These are phyloP conservation scores for Embidobia sp. DNA, from an alignment of 2,888 invertebrate species.

Conservation along the genomic window DNA sequence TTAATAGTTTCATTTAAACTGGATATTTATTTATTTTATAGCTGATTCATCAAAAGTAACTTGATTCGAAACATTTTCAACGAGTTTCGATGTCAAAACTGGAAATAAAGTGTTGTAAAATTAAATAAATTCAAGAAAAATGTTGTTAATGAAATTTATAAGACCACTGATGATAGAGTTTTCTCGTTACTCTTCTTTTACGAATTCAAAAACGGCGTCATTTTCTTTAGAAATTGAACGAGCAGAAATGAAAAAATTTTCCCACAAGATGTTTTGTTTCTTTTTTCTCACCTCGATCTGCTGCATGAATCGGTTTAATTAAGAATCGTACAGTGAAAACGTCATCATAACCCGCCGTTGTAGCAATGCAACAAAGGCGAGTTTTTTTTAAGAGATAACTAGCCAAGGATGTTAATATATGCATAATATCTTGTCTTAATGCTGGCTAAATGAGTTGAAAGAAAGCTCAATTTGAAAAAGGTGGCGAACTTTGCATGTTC, in stretches of 20 bases:
- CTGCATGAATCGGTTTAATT: constrained; percentile 70
- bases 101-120: too few relatives aligned
- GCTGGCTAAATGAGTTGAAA: constrained; percentile 63
- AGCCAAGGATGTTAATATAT: constrained; percentile 67
- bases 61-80: too few relatives aligned
- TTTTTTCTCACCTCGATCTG: constrained; percentile 65
- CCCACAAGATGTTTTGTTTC: constrained; percentile 45
- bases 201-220: constrained; percentile 30
- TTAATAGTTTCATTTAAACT: too few relatives aligned
- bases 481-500: constrained; percentile 23
- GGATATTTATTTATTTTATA: too few relatives aligned
- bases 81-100: too few relatives aligned
- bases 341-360: constrained; percentile 48
- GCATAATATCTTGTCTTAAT: constrained; percentile 67
- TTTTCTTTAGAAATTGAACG: constrained; percentile 71
- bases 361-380: constrained; percentile 37
- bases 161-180: too few relatives aligned
- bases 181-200: too few relatives aligned
- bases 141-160: too few relatives aligned
- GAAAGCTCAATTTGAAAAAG: constrained; percentile 30
- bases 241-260: constrained; percentile 43
- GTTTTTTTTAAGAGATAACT: constrained; percentile 60
- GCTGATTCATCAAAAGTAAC: too few relatives aligned
- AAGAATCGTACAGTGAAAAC: constrained; percentile 70
- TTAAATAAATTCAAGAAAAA: too few relatives aligned